phyloP scores from a whole-genome alignment of 2,113 vertebrate species.

The Numenius arquata region DNA sequence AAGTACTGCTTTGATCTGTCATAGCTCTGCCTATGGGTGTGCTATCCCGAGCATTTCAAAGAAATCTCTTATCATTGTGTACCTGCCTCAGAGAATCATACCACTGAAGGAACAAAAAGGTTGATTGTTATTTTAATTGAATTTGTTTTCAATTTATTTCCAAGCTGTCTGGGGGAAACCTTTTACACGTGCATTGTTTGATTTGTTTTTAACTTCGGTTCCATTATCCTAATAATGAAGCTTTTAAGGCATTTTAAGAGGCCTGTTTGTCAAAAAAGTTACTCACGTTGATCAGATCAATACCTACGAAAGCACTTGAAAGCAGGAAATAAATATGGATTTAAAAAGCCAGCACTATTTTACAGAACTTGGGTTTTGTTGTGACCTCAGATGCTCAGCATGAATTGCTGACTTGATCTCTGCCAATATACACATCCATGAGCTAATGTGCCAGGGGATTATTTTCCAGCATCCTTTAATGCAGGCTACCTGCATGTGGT shows the following conservation, averaged over 20 bases:
- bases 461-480: slow-evolving; percentile 29
- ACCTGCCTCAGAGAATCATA: slow-evolving; percentile 57
- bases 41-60: slow-evolving; percentile 46
- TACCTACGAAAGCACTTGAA: slow-evolving; percentile 16
- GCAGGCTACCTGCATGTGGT: background rate
- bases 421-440: slow-evolving; percentile 20
- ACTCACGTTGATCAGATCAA: slow-evolving; percentile 60
- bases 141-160: slow-evolving; percentile 82
- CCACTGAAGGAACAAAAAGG: slow-evolving; percentile 70
- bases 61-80: slow-evolving; percentile 15
- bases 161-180: slow-evolving; percentile 71
- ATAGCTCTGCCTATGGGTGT: slow-evolving; percentile 1
- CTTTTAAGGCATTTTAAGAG: slow-evolving; percentile 67
- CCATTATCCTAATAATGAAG: slow-evolving; percentile 78
- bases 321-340: slow-evolving; percentile 43
- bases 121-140: slow-evolving; percentile 82
- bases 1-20: slow-evolving; percentile 25
- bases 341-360: background rate
- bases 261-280: slow-evolving; percentile 62
- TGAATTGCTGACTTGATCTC: background rate
- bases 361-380: slow-evolving; percentile 8
- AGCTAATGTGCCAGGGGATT: slow-evolving; percentile 38
- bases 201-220: slow-evolving; percentile 74
- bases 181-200: slow-evolving; percentile 70
- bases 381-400: slow-evolving; percentile 17